Evolutionary conservation across 2,797 vertebrate species (phyloP), one percentile per base, ranked within the genome.

Genomic region (Myripristis murdjan): DNA sequence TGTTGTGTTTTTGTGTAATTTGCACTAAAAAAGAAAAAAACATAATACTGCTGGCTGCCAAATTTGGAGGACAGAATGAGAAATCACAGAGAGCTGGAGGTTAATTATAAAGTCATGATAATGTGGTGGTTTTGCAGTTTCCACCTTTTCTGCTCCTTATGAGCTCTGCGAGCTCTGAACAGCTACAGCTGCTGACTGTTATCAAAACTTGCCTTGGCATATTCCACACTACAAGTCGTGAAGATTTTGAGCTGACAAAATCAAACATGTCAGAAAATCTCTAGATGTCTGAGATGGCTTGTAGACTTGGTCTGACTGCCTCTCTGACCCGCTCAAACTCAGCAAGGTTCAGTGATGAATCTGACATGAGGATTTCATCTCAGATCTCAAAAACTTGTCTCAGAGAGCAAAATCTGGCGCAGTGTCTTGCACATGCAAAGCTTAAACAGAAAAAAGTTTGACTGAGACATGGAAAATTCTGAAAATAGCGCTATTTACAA

Each of bases 171-270:
- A 57, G 73, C 68, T 41, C 60, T 12, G 54, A 72, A 58, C 49
- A 47, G 53, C 46, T 63, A 73, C 4, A 31, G 28, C 28, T 31
- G 28, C 28, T 31, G 28, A 31, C 28, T 31, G 28, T 31, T 31
- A 5, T 84, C 74, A 35, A 35, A 35, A 35, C 33, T 35, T 35
- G 8, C 2, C 33, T 35, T 35, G 10, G 33, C 33, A 35, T 35
- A 35, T 35, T 11, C 10, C 43, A 20, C 28, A 73, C 81, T 69
- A 79, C 77, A 71, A 51, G 61, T 62, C 73, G 15, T 81, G 82
- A 84, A 81, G 54, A 70, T 71, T 82, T 79, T 78, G 35, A 71
- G 82, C 85, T 79, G 77, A 82, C 75, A 28, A 60, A 83, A 57
- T 66, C 56, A 87, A 84, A 82, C 33, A 31, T 44, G 52, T 47